These are phyloP conservation scores for Etheostoma nigrum DNA, from an alignment of 2,797 vertebrate species.

Conservation along the genomic window DNA sequence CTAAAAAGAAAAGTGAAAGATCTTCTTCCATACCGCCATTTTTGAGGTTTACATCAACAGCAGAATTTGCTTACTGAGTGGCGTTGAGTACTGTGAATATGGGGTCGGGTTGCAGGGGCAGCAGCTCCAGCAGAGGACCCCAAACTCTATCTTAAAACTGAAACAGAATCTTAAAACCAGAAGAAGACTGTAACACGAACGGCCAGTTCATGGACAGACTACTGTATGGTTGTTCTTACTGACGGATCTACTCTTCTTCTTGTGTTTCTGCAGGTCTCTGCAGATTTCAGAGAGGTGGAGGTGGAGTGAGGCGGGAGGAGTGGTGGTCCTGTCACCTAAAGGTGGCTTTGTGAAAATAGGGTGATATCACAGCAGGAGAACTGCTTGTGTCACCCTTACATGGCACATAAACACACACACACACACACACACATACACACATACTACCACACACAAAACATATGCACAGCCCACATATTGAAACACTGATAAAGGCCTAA, in stretches of 20 bases:
- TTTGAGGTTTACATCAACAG: not conserved
- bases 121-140: too few species aligned
- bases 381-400: slow-evolving; percentile 74
- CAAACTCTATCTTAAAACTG: too few species aligned
- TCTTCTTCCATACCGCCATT: not conserved
- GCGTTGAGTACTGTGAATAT: not conserved
- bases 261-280: slow-evolving; percentile 56
- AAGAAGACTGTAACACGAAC: not conserved
- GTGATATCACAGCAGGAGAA: slow-evolving; percentile 80
- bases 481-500: slow-evolving; percentile 30
- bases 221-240: not conserved
- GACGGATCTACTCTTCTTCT: not conserved
- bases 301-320: slow-evolving; percentile 43
- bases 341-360: slow-evolving; percentile 54
- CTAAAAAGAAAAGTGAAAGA: not conserved
- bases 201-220: not conserved
- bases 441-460: slow-evolving; percentile 2
- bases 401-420: slow-evolving; percentile 35
- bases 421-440: slow-evolving; percentile 5
- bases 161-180: too few species aligned
- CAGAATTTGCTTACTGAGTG: not conserved
- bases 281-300: slow-evolving; percentile 38
- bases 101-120: too few species aligned
- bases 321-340: slow-evolving; percentile 23
- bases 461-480: slow-evolving; percentile 12